Conservation (phyloP, 2,113 vertebrate species). For the Dendropsophus ebraccatus region DNA sequence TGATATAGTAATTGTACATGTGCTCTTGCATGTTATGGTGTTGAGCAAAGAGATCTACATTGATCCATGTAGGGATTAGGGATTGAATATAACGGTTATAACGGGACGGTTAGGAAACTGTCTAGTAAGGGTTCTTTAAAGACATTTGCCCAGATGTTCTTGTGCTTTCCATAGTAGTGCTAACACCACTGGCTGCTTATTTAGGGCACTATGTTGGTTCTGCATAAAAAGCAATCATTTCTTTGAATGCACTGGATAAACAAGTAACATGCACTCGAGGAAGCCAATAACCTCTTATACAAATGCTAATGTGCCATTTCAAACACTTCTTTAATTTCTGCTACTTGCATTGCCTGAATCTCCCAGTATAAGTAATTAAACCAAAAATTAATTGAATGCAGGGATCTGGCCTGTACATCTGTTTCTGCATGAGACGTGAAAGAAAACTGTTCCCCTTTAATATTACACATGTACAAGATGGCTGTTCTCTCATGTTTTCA, state of each 20-base stretch:
- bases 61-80: no score
- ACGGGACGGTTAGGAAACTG: neutral
- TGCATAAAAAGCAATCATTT: neutral
- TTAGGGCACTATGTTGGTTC: neutral
- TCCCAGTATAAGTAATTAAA: slow-evolving; percentile 4
- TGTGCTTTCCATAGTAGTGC: neutral
- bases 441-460: neutral
- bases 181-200: neutral
- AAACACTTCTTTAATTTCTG: neutral
- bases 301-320: slow-evolving; percentile 11
- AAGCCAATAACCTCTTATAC: slow-evolving; percentile 10
- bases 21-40: no score
- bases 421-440: neutral
- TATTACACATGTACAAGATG: neutral
- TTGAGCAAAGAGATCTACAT: no score
- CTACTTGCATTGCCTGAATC: slow-evolving; percentile 26
- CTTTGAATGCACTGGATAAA: neutral
- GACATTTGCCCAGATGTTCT: neutral
- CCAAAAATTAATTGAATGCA: slow-evolving; percentile 1
- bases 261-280: neutral
- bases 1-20: no score
- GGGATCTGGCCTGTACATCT: neutral
- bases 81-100: no score
- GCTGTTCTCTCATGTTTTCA: neutral
- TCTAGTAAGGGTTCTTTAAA: neutral